Conservation (phyloP, 2,113 vertebrate genomes). For the Serilophus lunatus region DNA sequence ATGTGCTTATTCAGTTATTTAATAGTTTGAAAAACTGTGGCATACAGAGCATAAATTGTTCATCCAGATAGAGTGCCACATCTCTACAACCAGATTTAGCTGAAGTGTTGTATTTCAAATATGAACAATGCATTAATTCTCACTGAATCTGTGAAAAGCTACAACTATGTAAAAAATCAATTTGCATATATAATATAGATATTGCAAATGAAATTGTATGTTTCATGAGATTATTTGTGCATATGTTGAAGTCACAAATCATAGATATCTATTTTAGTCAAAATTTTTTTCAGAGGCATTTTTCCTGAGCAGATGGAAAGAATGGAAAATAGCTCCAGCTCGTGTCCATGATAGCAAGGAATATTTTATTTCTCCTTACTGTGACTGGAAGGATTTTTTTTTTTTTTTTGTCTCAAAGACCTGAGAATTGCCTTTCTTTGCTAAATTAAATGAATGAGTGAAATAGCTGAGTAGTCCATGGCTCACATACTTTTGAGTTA, state of each 20-base stretch:
- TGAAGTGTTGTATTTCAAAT: background rate
- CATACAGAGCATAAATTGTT: background rate
- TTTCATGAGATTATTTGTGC: background rate
- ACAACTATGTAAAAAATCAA: background rate
- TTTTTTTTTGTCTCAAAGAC: background rate
- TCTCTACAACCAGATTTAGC: background rate
- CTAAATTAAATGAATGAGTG: background rate
- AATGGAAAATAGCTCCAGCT: background rate
- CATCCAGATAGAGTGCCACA: background rate
- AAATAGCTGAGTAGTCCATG: background rate
- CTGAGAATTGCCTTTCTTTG: background rate
- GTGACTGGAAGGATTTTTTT: background rate
- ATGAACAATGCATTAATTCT: background rate
- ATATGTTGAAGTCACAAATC: background rate
- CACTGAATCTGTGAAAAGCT: background rate
- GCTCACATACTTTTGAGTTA: background rate
- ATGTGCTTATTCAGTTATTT: background rate
- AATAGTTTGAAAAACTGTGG: background rate
- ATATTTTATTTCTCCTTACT: background rate
- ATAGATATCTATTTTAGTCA: background rate
- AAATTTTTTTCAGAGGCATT: background rate
- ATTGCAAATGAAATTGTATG: background rate
- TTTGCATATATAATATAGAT: background rate
- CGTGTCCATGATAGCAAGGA: background rate
- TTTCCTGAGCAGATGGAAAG: background rate